Base-by-base conservation (phyloP, 2,888 invertebrate species). In the Drosophila acutilabella region DNA sequence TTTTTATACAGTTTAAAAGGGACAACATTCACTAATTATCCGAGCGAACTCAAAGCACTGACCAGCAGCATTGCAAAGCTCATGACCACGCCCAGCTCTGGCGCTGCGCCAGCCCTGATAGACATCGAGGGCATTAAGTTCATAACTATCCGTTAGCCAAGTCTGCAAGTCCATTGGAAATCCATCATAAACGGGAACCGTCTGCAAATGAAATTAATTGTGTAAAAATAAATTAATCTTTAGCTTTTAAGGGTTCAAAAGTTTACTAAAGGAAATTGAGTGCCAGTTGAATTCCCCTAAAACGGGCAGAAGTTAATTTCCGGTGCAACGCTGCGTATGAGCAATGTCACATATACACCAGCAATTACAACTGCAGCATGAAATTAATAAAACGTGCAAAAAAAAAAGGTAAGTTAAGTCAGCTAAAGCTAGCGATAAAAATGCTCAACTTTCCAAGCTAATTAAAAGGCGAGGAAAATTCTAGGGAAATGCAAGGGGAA, bases 111-210 rank as follows among this genome's bases (percentile, higher is more conserved):
- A 83, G 36, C 64, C 64, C 47, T 66, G 70, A 65, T 78, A 79
- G 54, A 89, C 68, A 50, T 78, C 81, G 11, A 65, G 38, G 16
- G 75, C 78, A 36, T 54, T 75, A 14, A 89, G 45, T 5, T 78
- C 77, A 18, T 87, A 87, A 40, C 64, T 71, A n/a, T 80, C 77
- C 73, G 41, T 65, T 57, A 89, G 44, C 90, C 90, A 90, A 36
- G 48, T 20, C 44, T 88, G 72, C n/a, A 90, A 50, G 47, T 90
- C 77, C 8, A 59, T 26, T 0, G 82, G 67, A 51, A 90, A 90
- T 16, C 65, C 66, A 38, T 78, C 78, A 48, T 84, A 74, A 13
- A 84, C 74, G 5, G 87, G 76, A 56, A 88, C 64, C 51, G 61
- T 60, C 89, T 90, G 75, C 20, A 75, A 80, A 54, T 51, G 36